Percentiles rank a stretch among this genome's conserved stretches.
These are phyloP conservation scores for Rhodeus uyekii DNA, from an alignment of 2,797 vertebrate genomes.

Conservation along the genomic window DNA sequence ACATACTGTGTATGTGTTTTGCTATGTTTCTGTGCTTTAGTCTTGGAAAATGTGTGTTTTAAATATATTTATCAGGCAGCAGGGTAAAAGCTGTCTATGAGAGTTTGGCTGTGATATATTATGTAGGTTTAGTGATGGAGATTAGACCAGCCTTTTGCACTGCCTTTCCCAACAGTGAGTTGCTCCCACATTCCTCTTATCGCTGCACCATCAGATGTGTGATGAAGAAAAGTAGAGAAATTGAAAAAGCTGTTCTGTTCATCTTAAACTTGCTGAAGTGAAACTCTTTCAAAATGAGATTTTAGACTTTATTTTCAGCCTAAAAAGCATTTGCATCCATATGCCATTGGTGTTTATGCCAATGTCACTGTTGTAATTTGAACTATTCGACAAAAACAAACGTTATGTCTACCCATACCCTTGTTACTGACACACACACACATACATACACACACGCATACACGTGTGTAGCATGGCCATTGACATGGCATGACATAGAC, in stretches of 20 bases:
- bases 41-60: constrained; percentile 5
- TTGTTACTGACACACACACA: no score
- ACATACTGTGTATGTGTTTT: constrained; percentile 2
- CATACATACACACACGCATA: no score
- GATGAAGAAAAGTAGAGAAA: constrained; percentile 1
- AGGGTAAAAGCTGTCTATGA: background rate
- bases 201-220: background rate
- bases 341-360: background rate
- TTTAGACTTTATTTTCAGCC: background rate
- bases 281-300: background rate
- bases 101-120: constrained; percentile 27
- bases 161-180: background rate
- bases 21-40: constrained; percentile 12
- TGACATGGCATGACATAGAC: no score
- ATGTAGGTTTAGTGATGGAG: constrained; percentile 14
- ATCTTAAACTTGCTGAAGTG: background rate
- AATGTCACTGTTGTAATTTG: background rate
- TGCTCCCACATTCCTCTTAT: background rate
- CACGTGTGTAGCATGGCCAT: no score
- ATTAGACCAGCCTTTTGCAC: constrained; percentile 27
- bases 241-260: background rate
- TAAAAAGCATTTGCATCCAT: background rate
- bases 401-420: background rate
- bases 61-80: constrained; percentile 5
- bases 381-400: background rate